These are phyloP conservation scores for Polyommatus iphigenia DNA, from an alignment of 2,888 invertebrate genomes.

Conservation along the genomic window DNA sequence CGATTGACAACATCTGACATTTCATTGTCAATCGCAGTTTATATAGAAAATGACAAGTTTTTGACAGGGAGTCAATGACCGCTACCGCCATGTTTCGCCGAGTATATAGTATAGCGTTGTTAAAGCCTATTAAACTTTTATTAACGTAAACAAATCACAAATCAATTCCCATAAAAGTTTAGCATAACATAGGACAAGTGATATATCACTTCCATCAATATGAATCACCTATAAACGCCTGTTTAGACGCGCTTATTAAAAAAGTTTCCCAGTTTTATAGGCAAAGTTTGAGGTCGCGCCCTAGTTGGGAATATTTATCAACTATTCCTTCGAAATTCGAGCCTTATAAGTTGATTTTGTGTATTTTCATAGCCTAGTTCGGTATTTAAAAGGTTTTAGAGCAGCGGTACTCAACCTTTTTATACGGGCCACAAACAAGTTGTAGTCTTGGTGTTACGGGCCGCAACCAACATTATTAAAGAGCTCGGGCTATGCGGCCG, in stretches of 20 bases:
- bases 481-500: too few relatives aligned
- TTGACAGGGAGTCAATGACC: too few relatives aligned
- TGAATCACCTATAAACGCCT: not conserved
- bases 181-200: not conserved
- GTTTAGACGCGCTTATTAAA: constrained; percentile 18
- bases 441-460: too few relatives aligned
- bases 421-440: too few relatives aligned
- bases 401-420: too few relatives aligned
- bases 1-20: too few relatives aligned
- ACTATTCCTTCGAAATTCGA: not conserved
- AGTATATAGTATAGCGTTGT: too few relatives aligned
- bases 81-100: too few relatives aligned
- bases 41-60: too few relatives aligned
- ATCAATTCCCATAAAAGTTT: not conserved
- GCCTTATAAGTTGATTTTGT: not conserved
- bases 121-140: not conserved
- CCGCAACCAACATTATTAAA: too few relatives aligned
- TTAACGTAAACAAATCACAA: not conserved
- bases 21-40: too few relatives aligned
- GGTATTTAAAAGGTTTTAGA: not conserved
- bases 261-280: constrained; percentile 26
- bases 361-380: not conserved
- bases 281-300: constrained; percentile 14
- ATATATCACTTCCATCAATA: constrained; percentile 5
- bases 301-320: constrained; percentile 21